These are phyloP conservation scores for Hippocampus kuda DNA, from an alignment of 2,797 vertebrate species.

Conservation along the genomic window DNA sequence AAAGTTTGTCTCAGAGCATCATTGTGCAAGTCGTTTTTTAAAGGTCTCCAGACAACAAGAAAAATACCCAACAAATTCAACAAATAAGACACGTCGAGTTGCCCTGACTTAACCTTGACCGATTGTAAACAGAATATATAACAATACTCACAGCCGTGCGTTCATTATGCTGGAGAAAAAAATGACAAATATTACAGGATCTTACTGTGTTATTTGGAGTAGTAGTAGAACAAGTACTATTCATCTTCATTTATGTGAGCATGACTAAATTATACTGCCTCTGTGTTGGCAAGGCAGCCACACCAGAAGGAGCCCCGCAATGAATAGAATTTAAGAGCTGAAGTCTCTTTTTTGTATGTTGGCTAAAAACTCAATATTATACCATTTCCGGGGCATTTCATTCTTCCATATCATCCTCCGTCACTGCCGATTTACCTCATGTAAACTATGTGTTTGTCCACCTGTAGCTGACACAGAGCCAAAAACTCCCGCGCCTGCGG, in stretches of 20 bases:
- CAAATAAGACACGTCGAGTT: neutral
- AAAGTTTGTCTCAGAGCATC: neutral
- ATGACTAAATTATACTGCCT: too few relatives aligned
- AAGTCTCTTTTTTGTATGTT: neutral
- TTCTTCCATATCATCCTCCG: neutral
- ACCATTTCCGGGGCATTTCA: neutral
- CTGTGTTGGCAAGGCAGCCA: too few relatives aligned
- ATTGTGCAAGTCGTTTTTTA: neutral
- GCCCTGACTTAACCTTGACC: neutral
- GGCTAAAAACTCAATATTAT: neutral
- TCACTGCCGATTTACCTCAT: neutral
- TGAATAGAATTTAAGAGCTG: too few relatives aligned
- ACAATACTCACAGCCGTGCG: too few relatives aligned
- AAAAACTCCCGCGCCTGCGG: neutral
- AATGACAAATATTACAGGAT: too few relatives aligned
- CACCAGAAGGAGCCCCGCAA: too few relatives aligned
- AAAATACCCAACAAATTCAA: neutral
- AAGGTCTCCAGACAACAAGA: neutral
- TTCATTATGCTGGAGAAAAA: too few relatives aligned
- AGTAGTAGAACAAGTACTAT: too few relatives aligned
- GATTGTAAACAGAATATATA: too few relatives aligned
- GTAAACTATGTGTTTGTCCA: neutral
- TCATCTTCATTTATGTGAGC: too few relatives aligned
- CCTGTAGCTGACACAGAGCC: constrained; percentile 11
- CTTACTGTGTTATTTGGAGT: too few relatives aligned